Conservation (phyloP, 2,113 vertebrate species). For the Dendrocopos noguchii region DNA sequence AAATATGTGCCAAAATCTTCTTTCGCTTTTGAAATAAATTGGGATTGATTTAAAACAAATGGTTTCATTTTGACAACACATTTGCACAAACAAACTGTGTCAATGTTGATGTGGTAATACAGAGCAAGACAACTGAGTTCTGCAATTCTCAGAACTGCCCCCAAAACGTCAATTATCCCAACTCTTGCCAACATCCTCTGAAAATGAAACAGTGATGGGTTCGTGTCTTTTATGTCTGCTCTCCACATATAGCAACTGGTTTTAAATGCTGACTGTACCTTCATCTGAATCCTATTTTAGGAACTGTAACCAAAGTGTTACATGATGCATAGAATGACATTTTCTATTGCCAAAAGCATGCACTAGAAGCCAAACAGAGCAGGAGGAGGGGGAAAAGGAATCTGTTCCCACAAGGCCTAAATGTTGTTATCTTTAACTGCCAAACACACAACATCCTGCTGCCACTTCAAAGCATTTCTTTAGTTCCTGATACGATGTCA, state of each 20-base stretch:
- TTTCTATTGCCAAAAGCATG: conserved; percentile 62
- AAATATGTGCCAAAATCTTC: conserved; percentile 29
- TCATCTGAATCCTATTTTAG: conserved; percentile 33
- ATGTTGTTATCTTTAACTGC: conserved; percentile 44
- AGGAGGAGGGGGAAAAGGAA: neutral
- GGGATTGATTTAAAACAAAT: conserved; percentile 63
- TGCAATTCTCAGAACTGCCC: conserved; percentile 21
- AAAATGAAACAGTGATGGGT: neutral
- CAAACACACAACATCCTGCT: conserved; percentile 17
- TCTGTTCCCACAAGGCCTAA: neutral
- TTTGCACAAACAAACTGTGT: conserved; percentile 70
- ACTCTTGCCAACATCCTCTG: neutral
- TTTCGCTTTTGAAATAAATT: conserved; percentile 64
- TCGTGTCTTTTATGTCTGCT: neutral
- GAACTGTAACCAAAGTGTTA: conserved; percentile 19
- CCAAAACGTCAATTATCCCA: conserved; percentile 25
- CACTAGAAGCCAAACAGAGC: conserved; percentile 46
- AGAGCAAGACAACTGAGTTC: conserved; percentile 38
- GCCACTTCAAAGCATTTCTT: conserved; percentile 53
- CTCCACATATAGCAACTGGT: neutral
- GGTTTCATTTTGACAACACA: conserved; percentile 73
- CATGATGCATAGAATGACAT: conserved; percentile 8
- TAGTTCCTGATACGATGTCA: conserved; percentile 11
- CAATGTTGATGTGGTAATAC: conserved; percentile 60
- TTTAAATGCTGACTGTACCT: conserved; percentile 16